Evolutionary conservation across 2,113 vertebrate genomes (phyloP).

Genomic region (Cervus canadensis): DNA sequence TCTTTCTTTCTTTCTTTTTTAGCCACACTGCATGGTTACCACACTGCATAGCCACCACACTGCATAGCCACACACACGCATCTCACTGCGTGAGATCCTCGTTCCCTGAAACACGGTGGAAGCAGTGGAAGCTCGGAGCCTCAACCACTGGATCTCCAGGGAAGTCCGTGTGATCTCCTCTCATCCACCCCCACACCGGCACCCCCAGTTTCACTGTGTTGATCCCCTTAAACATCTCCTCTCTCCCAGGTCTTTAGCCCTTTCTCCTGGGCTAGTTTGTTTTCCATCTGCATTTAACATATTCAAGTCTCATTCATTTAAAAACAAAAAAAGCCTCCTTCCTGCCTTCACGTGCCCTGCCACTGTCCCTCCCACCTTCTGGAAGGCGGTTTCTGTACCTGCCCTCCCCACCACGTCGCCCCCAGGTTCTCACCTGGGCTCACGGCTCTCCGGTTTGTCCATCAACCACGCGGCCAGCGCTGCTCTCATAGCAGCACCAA

Average conservation of each 20-base stretch:
- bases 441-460: background rate
- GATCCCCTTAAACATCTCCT: background rate
- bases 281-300: background rate
- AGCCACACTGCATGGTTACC: background rate
- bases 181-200: background rate
- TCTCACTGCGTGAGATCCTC: background rate
- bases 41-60: background rate
- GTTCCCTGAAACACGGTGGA: background rate
- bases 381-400: background rate
- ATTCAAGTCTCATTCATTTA: background rate
- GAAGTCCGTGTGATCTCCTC: background rate
- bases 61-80: background rate
- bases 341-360: too few species aligned
- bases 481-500: background rate
- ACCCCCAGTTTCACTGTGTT: background rate
- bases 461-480: too few species aligned
- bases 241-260: background rate
- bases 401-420: background rate
- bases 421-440: background rate
- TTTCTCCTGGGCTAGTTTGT: background rate
- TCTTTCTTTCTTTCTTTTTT: background rate
- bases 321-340: background rate
- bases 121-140: background rate
- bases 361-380: background rate
- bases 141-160: background rate